Conservation (phyloP, 1,140 invertebrate species). For the Copidosoma floridanum region DNA sequence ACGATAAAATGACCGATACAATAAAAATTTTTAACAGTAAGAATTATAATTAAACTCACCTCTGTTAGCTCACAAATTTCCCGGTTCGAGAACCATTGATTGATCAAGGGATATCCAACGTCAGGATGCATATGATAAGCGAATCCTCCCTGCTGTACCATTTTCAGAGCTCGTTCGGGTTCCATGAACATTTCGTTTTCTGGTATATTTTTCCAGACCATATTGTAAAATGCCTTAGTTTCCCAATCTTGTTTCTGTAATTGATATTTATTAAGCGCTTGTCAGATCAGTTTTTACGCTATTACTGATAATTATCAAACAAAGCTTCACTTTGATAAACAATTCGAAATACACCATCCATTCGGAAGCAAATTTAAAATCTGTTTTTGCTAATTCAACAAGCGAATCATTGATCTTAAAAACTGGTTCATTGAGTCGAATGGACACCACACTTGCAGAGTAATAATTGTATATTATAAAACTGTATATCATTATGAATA, state of each 20-base stretch:
- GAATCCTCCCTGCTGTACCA: conserved; percentile 21
- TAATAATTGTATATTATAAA: conserved; percentile 48
- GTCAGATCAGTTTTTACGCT: background rate
- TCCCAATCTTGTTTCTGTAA: conserved; percentile 26
- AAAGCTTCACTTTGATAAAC: conserved; percentile 41
- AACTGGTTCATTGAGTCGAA: conserved; percentile 42
- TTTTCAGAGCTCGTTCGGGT: conserved; percentile 17
- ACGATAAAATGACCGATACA: no score
- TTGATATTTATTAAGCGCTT: background rate
- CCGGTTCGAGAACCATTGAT: conserved; percentile 29
- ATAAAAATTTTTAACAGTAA: no score
- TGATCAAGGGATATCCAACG: conserved; percentile 28
- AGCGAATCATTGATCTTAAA: conserved; percentile 49
- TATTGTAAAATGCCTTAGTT: background rate
- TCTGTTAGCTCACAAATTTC: conserved; percentile 35
- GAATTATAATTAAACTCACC: no score
- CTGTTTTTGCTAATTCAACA: conserved; percentile 36
- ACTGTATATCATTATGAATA: conserved; percentile 38
- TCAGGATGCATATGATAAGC: conserved; percentile 34
- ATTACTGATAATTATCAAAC: no score
- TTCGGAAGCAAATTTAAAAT: conserved; percentile 40
- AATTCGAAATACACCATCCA: conserved; percentile 41
- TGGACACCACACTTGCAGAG: conserved; percentile 44
- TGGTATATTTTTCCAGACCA: conserved; percentile 24
- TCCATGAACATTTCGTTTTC: conserved; percentile 23